Conservation (phyloP, 1,140 invertebrate species). For the Anastrepha obliqua region DNA sequence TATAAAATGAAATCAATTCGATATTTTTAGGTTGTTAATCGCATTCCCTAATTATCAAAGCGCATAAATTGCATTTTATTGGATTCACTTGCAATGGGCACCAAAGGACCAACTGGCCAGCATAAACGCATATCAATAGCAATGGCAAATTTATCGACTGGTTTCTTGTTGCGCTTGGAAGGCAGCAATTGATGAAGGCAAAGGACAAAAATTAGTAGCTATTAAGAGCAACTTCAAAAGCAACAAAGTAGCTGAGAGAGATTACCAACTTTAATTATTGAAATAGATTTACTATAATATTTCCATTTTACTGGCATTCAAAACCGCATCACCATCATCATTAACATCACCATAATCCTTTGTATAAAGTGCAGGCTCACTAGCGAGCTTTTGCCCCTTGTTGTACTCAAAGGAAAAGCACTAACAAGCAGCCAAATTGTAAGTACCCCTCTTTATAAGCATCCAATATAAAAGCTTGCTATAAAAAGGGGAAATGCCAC, state of each 20-base stretch:
- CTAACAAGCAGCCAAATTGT: neutral
- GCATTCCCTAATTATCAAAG: slow-evolving; percentile 7
- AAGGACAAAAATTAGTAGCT: too few species aligned
- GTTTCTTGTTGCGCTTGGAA: too few species aligned
- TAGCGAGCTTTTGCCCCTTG: neutral
- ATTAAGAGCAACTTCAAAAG: too few species aligned
- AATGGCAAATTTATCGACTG: neutral
- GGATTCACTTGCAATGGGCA: neutral
- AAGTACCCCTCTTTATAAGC: slow-evolving; percentile 32
- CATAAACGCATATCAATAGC: neutral
- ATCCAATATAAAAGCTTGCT: slow-evolving; percentile 30
- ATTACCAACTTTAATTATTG: neutral
- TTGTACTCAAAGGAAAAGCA: neutral
- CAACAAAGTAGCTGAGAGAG: too few species aligned
- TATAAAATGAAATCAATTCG: neutral
- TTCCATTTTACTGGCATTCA: neutral
- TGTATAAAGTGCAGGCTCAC: neutral
- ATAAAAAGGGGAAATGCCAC: slow-evolving; percentile 55
- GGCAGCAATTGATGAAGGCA: too few species aligned
- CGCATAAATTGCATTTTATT: neutral
- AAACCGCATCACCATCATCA: neutral
- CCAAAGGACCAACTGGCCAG: neutral
- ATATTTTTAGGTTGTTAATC: neutral
- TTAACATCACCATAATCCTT: neutral
- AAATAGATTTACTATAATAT: slow-evolving; percentile 23